Evolutionary conservation across 2,113 vertebrate genomes (phyloP).

Genomic region (Dipodomys merriami): DNA sequence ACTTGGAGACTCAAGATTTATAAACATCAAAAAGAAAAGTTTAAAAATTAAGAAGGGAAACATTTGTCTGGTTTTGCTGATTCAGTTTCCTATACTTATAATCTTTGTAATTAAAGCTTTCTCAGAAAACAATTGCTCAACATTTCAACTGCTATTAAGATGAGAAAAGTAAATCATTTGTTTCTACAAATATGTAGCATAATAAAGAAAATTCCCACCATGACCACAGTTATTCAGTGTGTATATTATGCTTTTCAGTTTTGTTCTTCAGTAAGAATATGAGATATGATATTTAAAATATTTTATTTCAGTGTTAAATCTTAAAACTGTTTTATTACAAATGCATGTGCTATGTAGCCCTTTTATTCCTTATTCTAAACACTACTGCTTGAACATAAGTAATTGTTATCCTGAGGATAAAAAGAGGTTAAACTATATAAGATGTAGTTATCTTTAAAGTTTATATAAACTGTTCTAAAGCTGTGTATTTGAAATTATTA

Average conservation of each 20-base stretch:
- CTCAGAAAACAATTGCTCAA: neutral
- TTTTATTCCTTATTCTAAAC: neutral
- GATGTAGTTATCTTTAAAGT: neutral
- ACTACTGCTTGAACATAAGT: neutral
- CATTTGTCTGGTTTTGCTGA: neutral
- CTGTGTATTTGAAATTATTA: no score
- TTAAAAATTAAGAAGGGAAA: neutral
- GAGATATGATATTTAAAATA: neutral
- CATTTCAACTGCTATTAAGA: neutral
- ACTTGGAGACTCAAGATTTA: fast-evolving
- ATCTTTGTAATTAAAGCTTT: neutral
- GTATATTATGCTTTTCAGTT: neutral
- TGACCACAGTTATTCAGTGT: neutral
- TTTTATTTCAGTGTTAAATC: neutral
- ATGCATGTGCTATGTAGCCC: neutral
- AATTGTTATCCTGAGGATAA: neutral
- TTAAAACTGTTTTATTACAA: neutral
- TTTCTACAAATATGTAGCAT: neutral
- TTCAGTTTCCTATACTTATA: neutral
- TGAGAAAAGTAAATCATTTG: neutral
- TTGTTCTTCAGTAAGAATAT: neutral
- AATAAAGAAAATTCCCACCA: neutral
- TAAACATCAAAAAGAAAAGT: neutral
- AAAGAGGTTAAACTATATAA: neutral
- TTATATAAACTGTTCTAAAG: neutral